Evolutionary conservation across 2,888 invertebrate genomes (phyloP).

Genomic region (Polyploca ridens): DNA sequence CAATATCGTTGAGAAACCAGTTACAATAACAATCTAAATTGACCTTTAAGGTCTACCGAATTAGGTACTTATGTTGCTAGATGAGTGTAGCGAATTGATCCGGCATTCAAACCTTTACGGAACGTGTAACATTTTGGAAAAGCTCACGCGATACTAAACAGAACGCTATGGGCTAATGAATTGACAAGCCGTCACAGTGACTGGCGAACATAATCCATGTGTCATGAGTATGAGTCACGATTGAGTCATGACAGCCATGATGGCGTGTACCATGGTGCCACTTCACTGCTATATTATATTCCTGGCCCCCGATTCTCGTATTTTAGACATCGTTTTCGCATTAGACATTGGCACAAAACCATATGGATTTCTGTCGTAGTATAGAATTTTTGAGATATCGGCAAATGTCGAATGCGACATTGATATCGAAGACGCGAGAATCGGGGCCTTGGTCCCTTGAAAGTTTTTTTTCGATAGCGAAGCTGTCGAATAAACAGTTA

Average conservation of each 20-base stretch:
- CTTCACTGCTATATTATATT: background rate
- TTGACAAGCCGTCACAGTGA: slow-evolving; percentile 34
- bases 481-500: too few relatives aligned
- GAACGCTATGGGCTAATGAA: slow-evolving; percentile 30
- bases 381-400: too few relatives aligned
- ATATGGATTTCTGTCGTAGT: too few relatives aligned
- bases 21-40: slow-evolving; percentile 17
- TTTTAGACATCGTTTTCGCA: too few relatives aligned
- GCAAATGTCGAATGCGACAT: too few relatives aligned
- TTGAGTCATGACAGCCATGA: background rate
- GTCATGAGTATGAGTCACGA: slow-evolving; percentile 10
- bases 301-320: too few relatives aligned
- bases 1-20: slow-evolving; percentile 27
- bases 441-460: background rate
- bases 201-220: slow-evolving; percentile 38
- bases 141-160: slow-evolving; percentile 39
- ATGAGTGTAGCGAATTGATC: slow-evolving; percentile 3
- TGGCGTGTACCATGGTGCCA: background rate
- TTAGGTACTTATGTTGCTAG: background rate
- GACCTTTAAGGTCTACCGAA: background rate
- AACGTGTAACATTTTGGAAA: slow-evolving; percentile 30
- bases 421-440: too few relatives aligned
- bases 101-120: slow-evolving; percentile 24
- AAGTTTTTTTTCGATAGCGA: too few relatives aligned
- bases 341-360: too few relatives aligned